phyloP scores from a whole-genome alignment of 2,888 invertebrate species.

The Rambutsinella grinnellia region DNA sequence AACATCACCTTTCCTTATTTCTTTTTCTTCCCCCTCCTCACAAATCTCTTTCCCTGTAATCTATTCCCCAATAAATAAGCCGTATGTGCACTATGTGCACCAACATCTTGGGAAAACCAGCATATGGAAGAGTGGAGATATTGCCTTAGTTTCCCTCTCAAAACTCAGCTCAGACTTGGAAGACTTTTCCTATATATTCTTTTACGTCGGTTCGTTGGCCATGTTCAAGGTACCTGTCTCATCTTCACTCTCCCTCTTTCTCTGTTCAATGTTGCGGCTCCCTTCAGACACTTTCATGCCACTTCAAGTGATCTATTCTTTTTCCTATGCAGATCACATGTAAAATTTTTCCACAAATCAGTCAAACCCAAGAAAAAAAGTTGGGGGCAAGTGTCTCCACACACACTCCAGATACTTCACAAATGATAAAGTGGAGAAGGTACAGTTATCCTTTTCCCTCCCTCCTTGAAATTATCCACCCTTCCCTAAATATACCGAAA shows the following conservation, averaged over 20 bases:
- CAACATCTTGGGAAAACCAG: constrained; percentile 42
- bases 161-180: not conserved
- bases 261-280: not conserved
- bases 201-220: not conserved
- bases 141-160: not conserved
- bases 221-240: not conserved
- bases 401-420: not conserved
- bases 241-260: not conserved
- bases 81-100: constrained; percentile 10
- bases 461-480: not conserved
- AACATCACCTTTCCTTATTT: constrained; percentile 36
- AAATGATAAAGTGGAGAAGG: not conserved
- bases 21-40: constrained; percentile 20
- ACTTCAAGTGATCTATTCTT: constrained; percentile 39
- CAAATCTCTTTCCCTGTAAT: constrained; percentile 52
- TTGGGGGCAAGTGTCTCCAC: not conserved
- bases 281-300: constrained; percentile 31
- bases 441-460: not conserved
- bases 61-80: constrained; percentile 50
- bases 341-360: constrained; percentile 50
- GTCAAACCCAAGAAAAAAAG: constrained; percentile 14
- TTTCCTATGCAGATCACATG: constrained; percentile 39
- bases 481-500: not conserved
- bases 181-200: not conserved
- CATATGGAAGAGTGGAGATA: constrained; percentile 35